Percentiles rank a stretch among this genome's conserved stretches.
Evolutionary conservation across 2,797 vertebrate species (phyloP).

Genomic region (Tapirus indicus): DNA sequence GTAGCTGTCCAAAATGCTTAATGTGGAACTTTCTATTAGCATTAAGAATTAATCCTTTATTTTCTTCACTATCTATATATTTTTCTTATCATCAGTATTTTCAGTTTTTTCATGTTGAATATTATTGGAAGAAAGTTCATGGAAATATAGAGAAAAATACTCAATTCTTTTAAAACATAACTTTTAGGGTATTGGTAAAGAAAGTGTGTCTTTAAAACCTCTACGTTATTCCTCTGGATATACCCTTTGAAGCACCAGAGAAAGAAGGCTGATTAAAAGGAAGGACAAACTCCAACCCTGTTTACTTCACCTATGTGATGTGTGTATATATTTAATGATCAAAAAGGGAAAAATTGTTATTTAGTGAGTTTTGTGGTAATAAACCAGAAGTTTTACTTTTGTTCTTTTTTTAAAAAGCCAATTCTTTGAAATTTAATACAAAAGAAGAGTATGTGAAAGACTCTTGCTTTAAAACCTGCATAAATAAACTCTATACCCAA

Average conservation of each 20-base stretch:
- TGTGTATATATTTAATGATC: background rate
- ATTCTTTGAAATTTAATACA: conserved; percentile 29
- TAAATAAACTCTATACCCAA: background rate
- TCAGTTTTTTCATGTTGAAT: background rate
- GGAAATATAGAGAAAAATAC: background rate
- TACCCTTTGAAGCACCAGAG: background rate
- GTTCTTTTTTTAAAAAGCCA: background rate
- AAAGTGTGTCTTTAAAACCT: background rate
- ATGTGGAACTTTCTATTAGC: background rate
- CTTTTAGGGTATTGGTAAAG: background rate
- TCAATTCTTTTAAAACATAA: background rate
- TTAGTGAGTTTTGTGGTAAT: background rate
- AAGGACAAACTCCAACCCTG: background rate
- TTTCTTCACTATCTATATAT: background rate
- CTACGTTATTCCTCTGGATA: background rate
- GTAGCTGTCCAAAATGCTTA: background rate
- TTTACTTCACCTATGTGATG: background rate
- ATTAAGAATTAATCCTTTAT: conserved; percentile 30
- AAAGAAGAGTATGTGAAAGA: background rate
- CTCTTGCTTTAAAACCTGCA: background rate
- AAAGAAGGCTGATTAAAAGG: background rate
- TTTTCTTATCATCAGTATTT: conserved; percentile 5
- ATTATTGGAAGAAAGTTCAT: background rate
- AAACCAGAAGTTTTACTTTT: conserved; percentile 49
- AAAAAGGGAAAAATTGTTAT: background rate